A percentile compares a stretch with the other conserved stretches of the same genome.
Evolutionary conservation across 1,140 invertebrate species (phyloP).

Genomic region (Paraescarpia echinospica): DNA sequence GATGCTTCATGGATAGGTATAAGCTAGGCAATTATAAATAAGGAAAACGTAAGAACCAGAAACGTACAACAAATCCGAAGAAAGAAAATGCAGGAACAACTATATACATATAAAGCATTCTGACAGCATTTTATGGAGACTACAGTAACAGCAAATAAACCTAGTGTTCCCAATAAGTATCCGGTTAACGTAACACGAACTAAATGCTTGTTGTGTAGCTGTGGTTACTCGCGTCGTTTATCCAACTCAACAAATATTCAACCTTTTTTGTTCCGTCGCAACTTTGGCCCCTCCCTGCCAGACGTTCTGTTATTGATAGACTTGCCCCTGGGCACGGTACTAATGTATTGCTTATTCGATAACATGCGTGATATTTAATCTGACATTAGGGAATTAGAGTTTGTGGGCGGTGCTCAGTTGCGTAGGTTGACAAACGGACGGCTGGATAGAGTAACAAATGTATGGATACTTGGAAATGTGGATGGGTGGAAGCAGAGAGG

Average conservation of each 20-base stretch:
- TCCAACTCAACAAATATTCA: neutral
- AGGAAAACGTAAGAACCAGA: too few species aligned
- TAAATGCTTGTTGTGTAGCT: neutral
- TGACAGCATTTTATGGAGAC: too few species aligned
- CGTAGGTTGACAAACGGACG: neutral
- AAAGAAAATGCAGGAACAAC: too few species aligned
- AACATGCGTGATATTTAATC: neutral
- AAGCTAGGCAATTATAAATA: too few species aligned
- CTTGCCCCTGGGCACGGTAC: neutral
- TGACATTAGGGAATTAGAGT: neutral
- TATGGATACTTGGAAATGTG: neutral
- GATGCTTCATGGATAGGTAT: too few species aligned
- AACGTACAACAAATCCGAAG: too few species aligned
- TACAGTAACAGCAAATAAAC: too few species aligned
- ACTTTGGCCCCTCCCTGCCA: neutral
- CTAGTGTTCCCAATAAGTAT: too few species aligned
- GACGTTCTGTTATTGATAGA: neutral
- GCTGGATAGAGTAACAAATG: neutral
- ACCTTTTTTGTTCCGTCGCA: neutral
- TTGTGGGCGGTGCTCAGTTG: neutral
- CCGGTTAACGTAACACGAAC: neutral
- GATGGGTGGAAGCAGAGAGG: neutral
- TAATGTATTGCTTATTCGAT: neutral
- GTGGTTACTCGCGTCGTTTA: neutral
- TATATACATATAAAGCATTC: too few species aligned